These are phyloP conservation scores for Globodera ellingtonae DNA, from an alignment of 1,140 invertebrate genomes.

Conservation along the genomic window DNA sequence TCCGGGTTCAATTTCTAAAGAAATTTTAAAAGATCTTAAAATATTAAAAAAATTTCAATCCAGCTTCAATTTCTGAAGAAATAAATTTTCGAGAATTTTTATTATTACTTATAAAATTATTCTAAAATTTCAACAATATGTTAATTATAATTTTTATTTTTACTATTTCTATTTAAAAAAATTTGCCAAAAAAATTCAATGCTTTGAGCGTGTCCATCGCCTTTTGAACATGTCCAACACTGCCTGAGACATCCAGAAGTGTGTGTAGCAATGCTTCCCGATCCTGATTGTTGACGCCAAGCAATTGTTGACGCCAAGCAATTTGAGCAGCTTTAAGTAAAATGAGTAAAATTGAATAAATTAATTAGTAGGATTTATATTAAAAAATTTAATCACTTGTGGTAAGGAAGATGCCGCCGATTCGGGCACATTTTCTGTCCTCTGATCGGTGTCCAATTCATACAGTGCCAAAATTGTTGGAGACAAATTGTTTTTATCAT, in stretches of 20 bases:
- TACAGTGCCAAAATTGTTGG: slow-evolving; percentile 60
- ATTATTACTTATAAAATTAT: too few species aligned
- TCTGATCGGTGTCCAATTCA: slow-evolving; percentile 31
- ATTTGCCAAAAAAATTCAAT: slow-evolving; percentile 55
- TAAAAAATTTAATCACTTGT: slow-evolving; percentile 2
- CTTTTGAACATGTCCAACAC: slow-evolving; percentile 48
- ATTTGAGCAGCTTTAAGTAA: slow-evolving; percentile 43
- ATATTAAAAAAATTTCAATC: too few species aligned
- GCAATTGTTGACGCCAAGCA: too few species aligned
- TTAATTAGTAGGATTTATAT: slow-evolving; percentile 54
- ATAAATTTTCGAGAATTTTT: too few species aligned
- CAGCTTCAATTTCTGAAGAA: too few species aligned
- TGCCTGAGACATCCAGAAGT: slow-evolving; percentile 60
- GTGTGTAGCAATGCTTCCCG: slow-evolving; percentile 52
- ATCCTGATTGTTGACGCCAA: slow-evolving; percentile 52
- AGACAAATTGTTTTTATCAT: slow-evolving; percentile 44
- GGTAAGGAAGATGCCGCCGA: not conserved
- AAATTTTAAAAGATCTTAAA: too few species aligned
- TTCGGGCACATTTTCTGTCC: not conserved
- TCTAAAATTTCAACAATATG: too few species aligned
- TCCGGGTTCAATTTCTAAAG: too few species aligned
- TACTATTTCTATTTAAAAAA: too few species aligned
- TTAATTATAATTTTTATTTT: too few species aligned
- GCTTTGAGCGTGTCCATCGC: slow-evolving; percentile 51
- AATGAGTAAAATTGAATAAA: not conserved